Percentiles rank a stretch among this genome's conserved stretches.
These are phyloP conservation scores for Fulmarus glacialis DNA, from an alignment of 2,113 vertebrate genomes.

Conservation along the genomic window DNA sequence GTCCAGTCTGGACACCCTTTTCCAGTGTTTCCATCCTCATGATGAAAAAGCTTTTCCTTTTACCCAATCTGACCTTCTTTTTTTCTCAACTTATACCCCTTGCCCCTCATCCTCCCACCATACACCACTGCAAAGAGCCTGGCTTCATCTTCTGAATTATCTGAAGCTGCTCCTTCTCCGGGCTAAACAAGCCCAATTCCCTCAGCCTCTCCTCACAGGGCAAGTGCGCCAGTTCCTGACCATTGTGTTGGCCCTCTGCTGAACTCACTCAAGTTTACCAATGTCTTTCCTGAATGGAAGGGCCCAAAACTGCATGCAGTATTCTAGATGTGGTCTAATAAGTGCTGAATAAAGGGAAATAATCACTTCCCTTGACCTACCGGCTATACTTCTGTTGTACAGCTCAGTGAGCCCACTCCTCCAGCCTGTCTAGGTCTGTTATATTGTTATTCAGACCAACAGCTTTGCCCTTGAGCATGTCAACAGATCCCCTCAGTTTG, in stretches of 20 bases:
- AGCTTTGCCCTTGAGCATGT: background rate
- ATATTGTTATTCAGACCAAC: background rate
- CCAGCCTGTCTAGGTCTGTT: background rate
- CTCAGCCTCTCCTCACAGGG: background rate
- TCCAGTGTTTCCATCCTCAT: background rate
- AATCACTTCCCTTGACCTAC: background rate
- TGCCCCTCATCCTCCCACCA: background rate
- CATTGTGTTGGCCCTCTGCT: background rate
- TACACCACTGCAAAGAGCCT: background rate
- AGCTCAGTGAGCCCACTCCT: background rate
- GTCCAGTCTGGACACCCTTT: background rate
- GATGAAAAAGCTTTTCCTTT: background rate
- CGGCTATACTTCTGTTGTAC: background rate
- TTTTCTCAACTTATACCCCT: background rate
- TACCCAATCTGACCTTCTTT: background rate
- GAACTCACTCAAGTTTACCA: background rate
- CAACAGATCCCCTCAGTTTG: background rate
- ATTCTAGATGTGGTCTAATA: background rate
- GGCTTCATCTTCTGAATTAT: background rate
- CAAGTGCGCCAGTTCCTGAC: background rate
- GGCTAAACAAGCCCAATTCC: background rate
- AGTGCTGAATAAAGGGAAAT: background rate
- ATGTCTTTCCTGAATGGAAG: background rate
- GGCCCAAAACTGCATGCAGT: background rate
- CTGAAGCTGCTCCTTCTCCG: background rate